Percentiles rank a stretch among this genome's conserved stretches.
Evolutionary conservation across 2,113 vertebrate species (phyloP).

Genomic region (Prochilodus magdalenae): DNA sequence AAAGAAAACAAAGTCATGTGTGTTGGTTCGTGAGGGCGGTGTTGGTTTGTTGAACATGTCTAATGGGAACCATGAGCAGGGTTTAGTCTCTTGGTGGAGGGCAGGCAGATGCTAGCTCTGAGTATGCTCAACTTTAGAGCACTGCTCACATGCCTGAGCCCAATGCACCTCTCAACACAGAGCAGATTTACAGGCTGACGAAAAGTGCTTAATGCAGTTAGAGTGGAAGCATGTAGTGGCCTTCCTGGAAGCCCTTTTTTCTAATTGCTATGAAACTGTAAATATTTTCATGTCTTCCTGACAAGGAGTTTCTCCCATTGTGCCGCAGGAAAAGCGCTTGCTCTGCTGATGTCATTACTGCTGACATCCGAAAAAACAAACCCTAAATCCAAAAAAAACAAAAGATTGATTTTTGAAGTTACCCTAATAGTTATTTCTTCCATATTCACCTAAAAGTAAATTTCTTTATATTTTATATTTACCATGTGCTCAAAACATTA

Average conservation of each 20-base stretch:
- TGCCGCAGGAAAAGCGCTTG: neutral
- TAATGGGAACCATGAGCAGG: conserved; percentile 22
- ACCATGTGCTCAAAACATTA: too few species aligned
- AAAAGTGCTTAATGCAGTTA: neutral
- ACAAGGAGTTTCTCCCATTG: neutral
- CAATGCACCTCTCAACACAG: conserved; percentile 12
- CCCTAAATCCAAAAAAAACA: too few species aligned
- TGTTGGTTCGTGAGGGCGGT: neutral
- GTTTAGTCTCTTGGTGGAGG: neutral
- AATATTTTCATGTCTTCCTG: neutral
- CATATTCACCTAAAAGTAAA: too few species aligned
- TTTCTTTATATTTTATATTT: too few species aligned
- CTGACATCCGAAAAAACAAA: too few species aligned
- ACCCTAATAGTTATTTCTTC: too few species aligned
- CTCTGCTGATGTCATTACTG: too few species aligned
- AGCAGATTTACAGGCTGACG: conserved; percentile 1
- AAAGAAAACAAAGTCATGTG: conserved; percentile 12
- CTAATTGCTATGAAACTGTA: neutral
- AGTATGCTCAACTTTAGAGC: neutral
- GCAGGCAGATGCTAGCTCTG: neutral
- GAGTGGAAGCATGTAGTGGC: neutral
- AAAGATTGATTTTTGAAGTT: too few species aligned
- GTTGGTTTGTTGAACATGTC: conserved; percentile 23
- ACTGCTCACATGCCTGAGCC: neutral
- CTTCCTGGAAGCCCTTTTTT: neutral